phyloP scores from a whole-genome alignment of 2,797 vertebrate genomes.

The Threskiornis aethiopicus region DNA sequence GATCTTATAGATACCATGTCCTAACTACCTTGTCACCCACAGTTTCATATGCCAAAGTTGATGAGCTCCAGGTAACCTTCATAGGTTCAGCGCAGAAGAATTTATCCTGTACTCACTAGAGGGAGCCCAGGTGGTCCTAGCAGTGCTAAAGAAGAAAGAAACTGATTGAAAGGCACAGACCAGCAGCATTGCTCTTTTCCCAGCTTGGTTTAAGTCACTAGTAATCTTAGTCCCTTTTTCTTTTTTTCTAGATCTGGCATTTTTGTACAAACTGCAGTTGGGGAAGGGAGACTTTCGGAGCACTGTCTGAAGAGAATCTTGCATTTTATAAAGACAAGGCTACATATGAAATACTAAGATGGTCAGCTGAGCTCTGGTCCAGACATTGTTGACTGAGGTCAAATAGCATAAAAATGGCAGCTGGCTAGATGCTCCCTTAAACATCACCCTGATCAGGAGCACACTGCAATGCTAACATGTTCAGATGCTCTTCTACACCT shows the following conservation, averaged over 20 bases:
- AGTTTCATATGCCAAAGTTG: not conserved
- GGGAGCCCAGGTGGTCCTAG: not conserved
- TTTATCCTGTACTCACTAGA: slow-evolving; percentile 18
- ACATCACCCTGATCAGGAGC: not conserved
- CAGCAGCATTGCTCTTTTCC: not conserved
- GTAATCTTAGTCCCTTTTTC: not conserved
- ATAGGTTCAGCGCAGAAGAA: not conserved
- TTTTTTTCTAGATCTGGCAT: not conserved
- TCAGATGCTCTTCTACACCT: not conserved
- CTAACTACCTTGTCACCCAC: not conserved
- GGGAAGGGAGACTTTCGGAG: not conserved
- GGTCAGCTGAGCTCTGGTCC: not conserved
- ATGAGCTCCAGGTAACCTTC: not conserved
- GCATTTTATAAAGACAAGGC: not conserved
- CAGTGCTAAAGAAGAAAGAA: not conserved
- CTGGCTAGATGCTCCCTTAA: not conserved
- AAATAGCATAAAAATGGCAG: not conserved
- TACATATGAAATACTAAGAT: not conserved
- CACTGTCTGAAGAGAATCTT: not conserved
- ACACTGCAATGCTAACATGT: not conserved
- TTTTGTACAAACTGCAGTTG: not conserved
- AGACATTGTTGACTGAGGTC: not conserved
- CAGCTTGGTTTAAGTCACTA: not conserved
- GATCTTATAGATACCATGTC: not conserved
- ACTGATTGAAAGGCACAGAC: not conserved